These are phyloP conservation scores for Chloromyia formosa DNA, from an alignment of 2,888 invertebrate genomes.

Conservation along the genomic window DNA sequence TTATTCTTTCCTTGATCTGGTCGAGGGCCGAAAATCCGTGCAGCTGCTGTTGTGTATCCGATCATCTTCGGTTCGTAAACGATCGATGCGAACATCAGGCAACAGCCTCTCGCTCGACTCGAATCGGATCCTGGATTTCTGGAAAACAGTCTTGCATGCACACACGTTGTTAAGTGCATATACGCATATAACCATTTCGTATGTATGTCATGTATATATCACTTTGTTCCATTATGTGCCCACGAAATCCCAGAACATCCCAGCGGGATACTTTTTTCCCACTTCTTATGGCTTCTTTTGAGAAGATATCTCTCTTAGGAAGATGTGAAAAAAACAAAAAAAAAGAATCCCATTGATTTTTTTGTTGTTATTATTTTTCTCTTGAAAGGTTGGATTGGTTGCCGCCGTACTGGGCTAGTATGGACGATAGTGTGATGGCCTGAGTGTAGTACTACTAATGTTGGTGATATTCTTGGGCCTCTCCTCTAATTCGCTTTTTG, in stretches of 20 bases:
- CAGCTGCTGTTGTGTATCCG: conserved; percentile 42
- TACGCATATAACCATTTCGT: background rate
- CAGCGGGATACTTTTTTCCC: conserved; percentile 42
- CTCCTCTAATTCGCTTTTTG: conserved; percentile 13
- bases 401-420: background rate
- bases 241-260: conserved; percentile 41
- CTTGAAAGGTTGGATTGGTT: conserved; percentile 7
- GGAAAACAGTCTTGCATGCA: background rate
- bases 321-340: conserved; percentile 4
- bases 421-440: background rate
- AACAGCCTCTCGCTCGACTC: background rate
- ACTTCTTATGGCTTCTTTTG: conserved; percentile 38
- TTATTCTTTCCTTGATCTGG: conserved; percentile 42
- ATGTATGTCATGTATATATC: conserved; percentile 17
- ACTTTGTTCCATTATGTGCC: conserved; percentile 30
- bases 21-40: conserved; percentile 42
- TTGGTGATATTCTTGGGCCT: conserved; percentile 11
- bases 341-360: conserved; percentile 14
- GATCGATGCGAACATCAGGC: too few species aligned
- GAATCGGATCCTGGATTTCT: background rate
- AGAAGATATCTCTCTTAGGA: conserved; percentile 30
- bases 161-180: background rate
- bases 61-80: background rate
- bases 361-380: conserved; percentile 26
- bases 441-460: background rate